Evolutionary conservation across 2,113 vertebrate species (phyloP).

Genomic region (Athene noctua): DNA sequence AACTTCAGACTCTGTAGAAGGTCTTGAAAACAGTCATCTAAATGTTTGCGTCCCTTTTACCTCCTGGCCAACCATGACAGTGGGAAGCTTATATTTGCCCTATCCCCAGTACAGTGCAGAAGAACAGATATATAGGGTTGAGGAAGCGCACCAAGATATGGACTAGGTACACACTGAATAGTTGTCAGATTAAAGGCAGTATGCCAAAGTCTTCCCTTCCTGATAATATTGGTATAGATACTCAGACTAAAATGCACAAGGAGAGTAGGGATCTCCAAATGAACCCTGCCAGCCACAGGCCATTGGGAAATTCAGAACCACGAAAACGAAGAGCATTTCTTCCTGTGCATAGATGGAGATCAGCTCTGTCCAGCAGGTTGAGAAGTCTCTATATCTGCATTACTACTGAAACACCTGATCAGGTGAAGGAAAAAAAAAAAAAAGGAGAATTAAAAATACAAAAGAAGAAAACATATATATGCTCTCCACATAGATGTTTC

Average conservation of each 20-base stretch:
- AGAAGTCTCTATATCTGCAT: neutral
- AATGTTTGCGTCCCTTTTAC: neutral
- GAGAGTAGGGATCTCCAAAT: neutral
- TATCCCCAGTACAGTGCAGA: neutral
- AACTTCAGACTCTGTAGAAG: neutral
- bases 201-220: neutral
- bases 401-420: neutral
- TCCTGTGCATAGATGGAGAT: neutral
- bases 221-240: neutral
- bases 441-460: neutral
- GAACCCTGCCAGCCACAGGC: neutral
- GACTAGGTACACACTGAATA: accelerated
- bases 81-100: neutral
- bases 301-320: neutral
- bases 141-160: neutral
- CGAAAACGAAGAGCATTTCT: neutral
- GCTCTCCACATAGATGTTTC: neutral
- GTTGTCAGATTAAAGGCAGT: neutral
- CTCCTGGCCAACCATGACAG: neutral
- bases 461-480: neutral
- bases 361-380: neutral
- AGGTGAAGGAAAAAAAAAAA: neutral
- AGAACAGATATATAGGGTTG: neutral
- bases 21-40: neutral
- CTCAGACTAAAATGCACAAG: neutral